A percentile compares a stretch with the other conserved stretches of the same genome.
Evolutionary conservation across 2,888 invertebrate genomes (phyloP).

Genomic region (Platycnemis pennipes): DNA sequence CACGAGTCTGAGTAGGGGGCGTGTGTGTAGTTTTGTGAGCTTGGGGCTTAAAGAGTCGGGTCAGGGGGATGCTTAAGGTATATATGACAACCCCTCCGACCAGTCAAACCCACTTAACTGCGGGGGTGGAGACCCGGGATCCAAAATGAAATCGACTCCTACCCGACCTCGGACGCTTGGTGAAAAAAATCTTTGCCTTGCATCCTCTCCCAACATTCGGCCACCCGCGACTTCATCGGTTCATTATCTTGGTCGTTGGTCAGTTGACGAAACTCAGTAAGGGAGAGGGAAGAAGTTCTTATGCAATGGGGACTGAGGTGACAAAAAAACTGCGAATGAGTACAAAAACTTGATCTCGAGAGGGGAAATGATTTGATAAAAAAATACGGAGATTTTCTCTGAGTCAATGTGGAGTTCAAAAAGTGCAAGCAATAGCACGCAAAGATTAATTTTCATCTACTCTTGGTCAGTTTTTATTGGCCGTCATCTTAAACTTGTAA

Average conservation of each 20-base stretch:
- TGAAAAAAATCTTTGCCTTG: neutral
- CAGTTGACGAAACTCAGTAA: neutral
- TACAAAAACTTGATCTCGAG: neutral
- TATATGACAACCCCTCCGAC: neutral
- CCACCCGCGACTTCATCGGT: too few relatives aligned
- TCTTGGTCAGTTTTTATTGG: too few relatives aligned
- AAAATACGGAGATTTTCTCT: too few relatives aligned
- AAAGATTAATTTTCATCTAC: too few relatives aligned
- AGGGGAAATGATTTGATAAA: too few relatives aligned
- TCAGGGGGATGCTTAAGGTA: neutral
- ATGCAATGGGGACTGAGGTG: neutral
- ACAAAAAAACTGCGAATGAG: neutral
- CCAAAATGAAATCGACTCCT: neutral
- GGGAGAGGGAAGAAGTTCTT: neutral
- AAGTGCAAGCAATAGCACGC: too few relatives aligned
- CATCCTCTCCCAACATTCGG: too few relatives aligned
- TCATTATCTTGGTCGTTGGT: too few relatives aligned
- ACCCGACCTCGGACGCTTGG: neutral
- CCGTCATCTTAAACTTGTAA: too few relatives aligned
- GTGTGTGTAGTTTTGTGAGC: neutral
- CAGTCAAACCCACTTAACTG: conserved; percentile 25
- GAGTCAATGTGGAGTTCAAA: too few relatives aligned
- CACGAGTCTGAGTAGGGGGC: neutral
- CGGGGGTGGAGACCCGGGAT: neutral
- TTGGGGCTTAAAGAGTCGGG: neutral